Evolutionary conservation across 53 echinoderm and acorn worm species (phyloP).

Genomic region (Temnopleurus reevesii): DNA sequence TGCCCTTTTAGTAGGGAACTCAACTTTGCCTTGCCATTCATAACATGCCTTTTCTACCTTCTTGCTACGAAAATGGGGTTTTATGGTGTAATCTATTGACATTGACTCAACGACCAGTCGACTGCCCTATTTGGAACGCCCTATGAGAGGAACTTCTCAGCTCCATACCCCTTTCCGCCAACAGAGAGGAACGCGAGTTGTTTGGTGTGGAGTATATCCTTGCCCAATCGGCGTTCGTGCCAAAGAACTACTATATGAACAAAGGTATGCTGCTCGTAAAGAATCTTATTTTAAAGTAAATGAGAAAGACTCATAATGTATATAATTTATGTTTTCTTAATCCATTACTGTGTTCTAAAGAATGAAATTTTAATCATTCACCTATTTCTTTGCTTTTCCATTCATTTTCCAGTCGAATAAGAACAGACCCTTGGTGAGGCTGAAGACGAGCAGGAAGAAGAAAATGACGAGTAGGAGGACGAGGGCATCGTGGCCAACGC

Average conservation of each 20-base stretch:
- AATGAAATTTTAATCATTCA: not conserved
- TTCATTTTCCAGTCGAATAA: not conserved
- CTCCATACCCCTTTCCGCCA: slow-evolving; percentile 49
- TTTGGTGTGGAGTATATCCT: slow-evolving; percentile 69
- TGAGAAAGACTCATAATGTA: no score
- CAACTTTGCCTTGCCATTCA: no score
- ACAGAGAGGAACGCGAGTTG: slow-evolving; percentile 60
- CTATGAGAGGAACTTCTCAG: slow-evolving; percentile 66
- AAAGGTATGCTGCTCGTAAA: slow-evolving; percentile 25
- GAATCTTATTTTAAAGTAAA: no score
- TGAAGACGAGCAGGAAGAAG: not conserved
- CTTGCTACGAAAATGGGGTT: no score
- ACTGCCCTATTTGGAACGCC: slow-evolving; percentile 63
- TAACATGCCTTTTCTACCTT: no score
- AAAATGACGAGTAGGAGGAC: not conserved
- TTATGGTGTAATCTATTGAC: no score
- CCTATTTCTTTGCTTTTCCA: not conserved
- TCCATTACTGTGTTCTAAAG: no score
- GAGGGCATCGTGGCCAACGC: not conserved
- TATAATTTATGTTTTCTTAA: no score
- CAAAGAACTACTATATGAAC: not conserved
- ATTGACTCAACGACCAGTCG: slow-evolving; percentile 63
- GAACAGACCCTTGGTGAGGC: not conserved
- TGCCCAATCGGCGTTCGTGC: slow-evolving; percentile 52
- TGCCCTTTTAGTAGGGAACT: no score